Percentiles rank a stretch among this genome's conserved stretches.
Evolutionary conservation across 2,113 vertebrate species (phyloP).

Genomic region (Chiloscyllium plagiosum): DNA sequence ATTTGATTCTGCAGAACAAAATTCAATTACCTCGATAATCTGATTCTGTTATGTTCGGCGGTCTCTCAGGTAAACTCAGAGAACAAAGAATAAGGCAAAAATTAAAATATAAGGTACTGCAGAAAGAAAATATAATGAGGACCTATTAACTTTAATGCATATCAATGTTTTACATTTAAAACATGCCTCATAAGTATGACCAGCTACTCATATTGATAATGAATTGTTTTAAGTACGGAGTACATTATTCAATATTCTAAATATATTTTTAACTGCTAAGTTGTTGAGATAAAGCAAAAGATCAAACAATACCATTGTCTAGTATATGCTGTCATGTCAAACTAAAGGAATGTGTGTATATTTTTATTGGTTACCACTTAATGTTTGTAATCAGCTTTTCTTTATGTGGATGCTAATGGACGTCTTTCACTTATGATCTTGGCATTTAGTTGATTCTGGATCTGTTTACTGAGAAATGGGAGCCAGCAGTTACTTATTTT

Average conservation of each 20-base stretch:
- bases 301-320: background rate
- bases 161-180: background rate
- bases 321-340: background rate
- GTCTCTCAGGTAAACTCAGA: slow-evolving; percentile 89
- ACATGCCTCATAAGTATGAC: too few species aligned
- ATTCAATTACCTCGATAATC: slow-evolving; percentile 94
- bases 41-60: slow-evolving; percentile 95
- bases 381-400: background rate
- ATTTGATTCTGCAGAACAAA: slow-evolving; percentile 97
- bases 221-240: background rate
- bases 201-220: background rate
- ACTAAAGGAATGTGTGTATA: background rate
- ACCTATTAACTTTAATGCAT: slow-evolving; percentile 15
- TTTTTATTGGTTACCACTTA: background rate
- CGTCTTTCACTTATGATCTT: background rate
- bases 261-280: background rate
- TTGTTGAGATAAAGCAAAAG: background rate
- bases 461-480: background rate
- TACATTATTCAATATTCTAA: background rate
- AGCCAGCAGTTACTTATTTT: background rate
- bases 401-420: background rate
- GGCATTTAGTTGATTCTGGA: background rate
- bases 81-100: slow-evolving; percentile 71
- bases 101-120: slow-evolving; percentile 55
- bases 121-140: background rate